Conservation (phyloP, 2,113 vertebrate genomes). For the Columba janthina region DNA sequence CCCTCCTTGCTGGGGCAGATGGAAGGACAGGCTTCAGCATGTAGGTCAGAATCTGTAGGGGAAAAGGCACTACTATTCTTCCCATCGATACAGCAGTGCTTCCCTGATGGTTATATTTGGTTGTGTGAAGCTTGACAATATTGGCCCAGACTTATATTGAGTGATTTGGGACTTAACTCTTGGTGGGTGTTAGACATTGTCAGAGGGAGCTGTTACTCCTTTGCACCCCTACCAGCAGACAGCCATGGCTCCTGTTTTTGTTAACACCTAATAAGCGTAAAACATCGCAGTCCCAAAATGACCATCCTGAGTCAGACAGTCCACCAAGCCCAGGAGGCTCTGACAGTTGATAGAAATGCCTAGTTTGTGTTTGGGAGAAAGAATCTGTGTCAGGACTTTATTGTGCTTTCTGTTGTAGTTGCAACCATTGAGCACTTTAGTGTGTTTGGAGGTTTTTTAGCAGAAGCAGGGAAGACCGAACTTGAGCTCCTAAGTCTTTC, state of each 20-base stretch:
- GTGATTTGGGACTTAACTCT: neutral
- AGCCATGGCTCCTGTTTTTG: neutral
- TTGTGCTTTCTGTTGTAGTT: neutral
- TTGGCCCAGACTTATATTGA: neutral
- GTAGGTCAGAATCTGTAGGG: neutral
- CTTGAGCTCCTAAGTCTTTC: neutral
- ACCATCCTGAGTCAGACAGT: neutral
- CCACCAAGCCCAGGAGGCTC: neutral
- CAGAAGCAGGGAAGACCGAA: neutral
- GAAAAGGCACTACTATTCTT: neutral
- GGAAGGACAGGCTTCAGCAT: neutral
- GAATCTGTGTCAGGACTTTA: neutral
- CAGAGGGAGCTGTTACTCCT: neutral
- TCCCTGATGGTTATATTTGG: neutral
- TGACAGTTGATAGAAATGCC: neutral
- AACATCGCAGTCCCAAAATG: neutral
- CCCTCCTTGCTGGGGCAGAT: neutral
- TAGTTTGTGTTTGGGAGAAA: neutral
- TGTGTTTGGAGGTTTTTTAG: neutral
- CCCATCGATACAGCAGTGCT: neutral
- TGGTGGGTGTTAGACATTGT: neutral
- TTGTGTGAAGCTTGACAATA: neutral
- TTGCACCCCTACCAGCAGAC: neutral
- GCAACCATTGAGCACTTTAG: neutral
- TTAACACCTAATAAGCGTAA: fast-evolving